Base-by-base conservation (phyloP, 2,888 invertebrate species). In the Aleiodes testaceus region DNA sequence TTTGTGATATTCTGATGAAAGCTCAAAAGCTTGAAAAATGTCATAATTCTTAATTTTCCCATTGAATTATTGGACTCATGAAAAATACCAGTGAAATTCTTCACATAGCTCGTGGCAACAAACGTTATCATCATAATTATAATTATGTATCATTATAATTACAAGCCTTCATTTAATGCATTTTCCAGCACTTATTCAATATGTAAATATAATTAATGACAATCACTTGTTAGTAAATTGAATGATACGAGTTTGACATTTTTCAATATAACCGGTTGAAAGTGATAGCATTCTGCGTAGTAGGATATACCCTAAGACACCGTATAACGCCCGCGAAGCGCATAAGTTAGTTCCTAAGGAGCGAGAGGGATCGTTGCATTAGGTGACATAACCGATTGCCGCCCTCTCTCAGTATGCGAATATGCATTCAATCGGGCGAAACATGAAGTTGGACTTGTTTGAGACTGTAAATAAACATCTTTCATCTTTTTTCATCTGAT, bases 81-180 rank as follows among this genome's bases (percentile, higher is more conserved):
- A n/a, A n/a, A n/a, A n/a, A n/a, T n/a, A n/a, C n/a, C n/a, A n/a
- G n/a, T n/a, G 59, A 66, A 69, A 72, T 69, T 78, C 49, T 77
- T 81, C 81, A 79, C 80, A 50, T 50, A 18, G 30, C 12, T 53
- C 30, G 20, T n/a, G 26, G 6, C 4, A 53, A 26, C 53, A 26
- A 36, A 36, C 36, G 36, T 36, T 49, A 45, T 4, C 5, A 45
- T n/a, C 9, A 3, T 14, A 14, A 45, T 12, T n/a, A 45, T 45
- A 45, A 26, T 26, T 45, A 45, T n/a, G 14, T 14, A 49, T 49
- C 6, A 49, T n/a, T n/a, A n/a, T 42, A 42, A 59, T 59, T 14
- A 59, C 18, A 59, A 36, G 42, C 59, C 59, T 59, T 42, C 36
- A 18, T 36, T 18, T 1, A 42, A 36, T 59, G 2, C 36, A 3